Evolutionary conservation across 2,113 vertebrate species (phyloP), one percentile per base, ranked within the genome.

Genomic region (Xenopus laevis): DNA sequence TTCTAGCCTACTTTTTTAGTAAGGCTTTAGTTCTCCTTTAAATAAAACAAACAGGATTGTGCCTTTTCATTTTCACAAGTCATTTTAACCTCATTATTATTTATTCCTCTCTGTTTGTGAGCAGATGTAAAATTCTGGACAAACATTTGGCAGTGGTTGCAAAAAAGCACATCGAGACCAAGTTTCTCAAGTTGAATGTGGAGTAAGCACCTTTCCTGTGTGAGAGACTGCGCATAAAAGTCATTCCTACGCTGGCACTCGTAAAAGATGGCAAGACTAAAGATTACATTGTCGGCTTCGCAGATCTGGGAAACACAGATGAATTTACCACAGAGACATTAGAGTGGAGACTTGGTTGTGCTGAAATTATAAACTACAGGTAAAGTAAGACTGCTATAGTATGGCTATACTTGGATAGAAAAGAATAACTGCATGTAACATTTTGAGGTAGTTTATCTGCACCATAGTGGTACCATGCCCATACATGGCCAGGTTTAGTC

Each of bases 131-230:
- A 87, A 97, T 98, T 87, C 27, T 98, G 69, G 97, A 99, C 87
- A 96, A 94, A 82, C 97, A 99, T 80, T 85, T 98, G 86, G 80
- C 83, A 47, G 79, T 91, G 59, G 40, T 99, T 87, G 92, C 97
- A 66, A 98, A 97, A 87, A 99, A 98, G 78, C 97, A 99, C 2
- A 65, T 98, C 13, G 96, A 99, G 83, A 98, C 97, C 69, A 99
- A 98, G 82, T 99, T 99, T 87, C 85, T 99, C 84, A 98, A 96
- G 81, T 82, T 99, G 83, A 96, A 97, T 78, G 97, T 91, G 79
- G 97, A 99, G 83, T 98, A 98, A 78, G 94, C 97, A 21, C 97
- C 95, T 16, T 99, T 98, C 81, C 89, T 99, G 77, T 91, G 95
- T 0, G 96, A 99, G 80, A 94, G 93, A 88, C 93, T 98, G 78